Evolutionary conservation across 2,113 vertebrate species (phyloP).

Genomic region (Sturnira hondurensis): DNA sequence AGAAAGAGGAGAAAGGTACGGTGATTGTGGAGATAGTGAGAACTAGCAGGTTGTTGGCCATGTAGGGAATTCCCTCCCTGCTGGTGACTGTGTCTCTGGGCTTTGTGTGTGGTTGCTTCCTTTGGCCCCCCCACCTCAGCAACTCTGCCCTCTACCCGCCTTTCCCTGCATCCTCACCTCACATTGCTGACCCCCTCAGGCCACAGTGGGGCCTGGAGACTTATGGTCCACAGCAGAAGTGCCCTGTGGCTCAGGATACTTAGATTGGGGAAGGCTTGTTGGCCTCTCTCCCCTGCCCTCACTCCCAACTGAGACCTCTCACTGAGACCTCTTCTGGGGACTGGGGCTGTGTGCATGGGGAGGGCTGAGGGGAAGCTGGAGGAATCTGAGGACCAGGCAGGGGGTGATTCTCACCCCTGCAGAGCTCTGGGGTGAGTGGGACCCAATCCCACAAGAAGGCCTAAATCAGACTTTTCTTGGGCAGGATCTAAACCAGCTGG

Average conservation of each 20-base stretch:
- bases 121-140: neutral
- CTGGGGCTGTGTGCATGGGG: neutral
- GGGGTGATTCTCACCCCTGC: neutral
- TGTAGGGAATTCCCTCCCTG: neutral
- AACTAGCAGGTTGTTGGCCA: neutral
- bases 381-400: neutral
- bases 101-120: neutral
- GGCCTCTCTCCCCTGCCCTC: neutral
- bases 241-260: neutral
- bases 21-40: rapidly evolving
- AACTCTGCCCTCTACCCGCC: neutral
- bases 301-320: neutral
- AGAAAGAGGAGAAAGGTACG: conserved; percentile 84
- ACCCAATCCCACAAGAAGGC: neutral
- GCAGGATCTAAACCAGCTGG: neutral
- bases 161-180: neutral
- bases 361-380: neutral
- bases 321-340: neutral
- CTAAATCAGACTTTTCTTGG: neutral
- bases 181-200: neutral
- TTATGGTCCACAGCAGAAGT: neutral
- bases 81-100: neutral
- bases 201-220: neutral
- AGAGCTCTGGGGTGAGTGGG: neutral
- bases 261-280: neutral